Base-by-base conservation (phyloP, 2,888 invertebrate genomes). In the Tiliacea aurago region DNA sequence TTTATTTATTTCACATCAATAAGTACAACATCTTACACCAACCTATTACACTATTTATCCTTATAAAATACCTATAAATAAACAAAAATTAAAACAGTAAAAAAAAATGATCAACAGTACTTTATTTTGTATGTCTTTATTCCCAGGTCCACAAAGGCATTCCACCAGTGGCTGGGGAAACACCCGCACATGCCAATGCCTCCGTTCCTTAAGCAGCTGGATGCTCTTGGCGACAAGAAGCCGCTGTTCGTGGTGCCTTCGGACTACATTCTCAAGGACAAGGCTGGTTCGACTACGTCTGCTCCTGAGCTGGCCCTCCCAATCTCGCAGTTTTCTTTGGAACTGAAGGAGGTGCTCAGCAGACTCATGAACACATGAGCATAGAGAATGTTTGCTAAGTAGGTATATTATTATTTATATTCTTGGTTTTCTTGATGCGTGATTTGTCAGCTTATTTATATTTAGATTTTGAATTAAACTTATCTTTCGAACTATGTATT, bases 91-190 rank as follows among this genome's bases (percentile, higher is more conserved):
- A n/a, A n/a, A n/a, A n/a, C n/a, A n/a, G n/a, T n/a, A n/a, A n/a
- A n/a, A n/a, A n/a, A n/a, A n/a, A n/a, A n/a, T n/a, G n/a, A 15
- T 67, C 41, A 41, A 45, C 5, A 62, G 18, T 23, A 23, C 5
- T n/a, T 47, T 28, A 47, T 28, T 72, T 18, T 56, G n/a, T 13
- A 15, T 6, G 0, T 41, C 9, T 41, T 41, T 11, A 49, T 64
- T 80, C 86, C 18, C 88, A 96, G 96, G 66, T 95, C 96, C 11
- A 96, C 95, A 9, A 96, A 96, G 76, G 91, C 92, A 1, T 96
- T 96, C 92, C 91, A 93, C 53, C 80, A 88, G 9, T 96, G 94
- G 94, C 86, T 96, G 41, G 80, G 87, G 53, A 84, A 89, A 66
- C 92, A 91, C 20, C 94, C 95, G 0, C 81, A 91, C 41, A 76